Evolutionary conservation across 2,113 vertebrate species (phyloP).

Genomic region (Tupaia tana): DNA sequence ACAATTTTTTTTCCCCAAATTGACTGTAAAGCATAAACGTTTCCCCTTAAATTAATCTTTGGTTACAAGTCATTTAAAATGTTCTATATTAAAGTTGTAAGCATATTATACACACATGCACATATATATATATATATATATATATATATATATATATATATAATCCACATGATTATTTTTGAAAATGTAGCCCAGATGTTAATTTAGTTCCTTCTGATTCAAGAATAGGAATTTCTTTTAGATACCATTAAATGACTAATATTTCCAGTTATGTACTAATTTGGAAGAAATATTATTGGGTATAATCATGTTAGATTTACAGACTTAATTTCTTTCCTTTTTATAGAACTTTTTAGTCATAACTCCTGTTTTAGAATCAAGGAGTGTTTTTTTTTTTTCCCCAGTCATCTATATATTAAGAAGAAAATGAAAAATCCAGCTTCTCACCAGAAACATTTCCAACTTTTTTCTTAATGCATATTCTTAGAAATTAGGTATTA

Average conservation of each 20-base stretch:
- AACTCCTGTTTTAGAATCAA: conserved; percentile 52
- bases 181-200: conserved; percentile 54
- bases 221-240: conserved; percentile 53
- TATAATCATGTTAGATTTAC: conserved; percentile 62
- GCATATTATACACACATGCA: neutral
- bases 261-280: conserved; percentile 56
- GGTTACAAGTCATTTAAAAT: conserved; percentile 11
- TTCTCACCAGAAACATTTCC: neutral
- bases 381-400: neutral
- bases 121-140: conserved; percentile 26
- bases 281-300: conserved; percentile 65
- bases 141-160: conserved; percentile 53
- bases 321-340: conserved; percentile 64
- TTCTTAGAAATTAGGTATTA: conserved; percentile 52
- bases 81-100: conserved; percentile 50
- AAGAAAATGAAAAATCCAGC: conserved; percentile 8
- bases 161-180: conserved; percentile 49
- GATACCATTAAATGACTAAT: conserved; percentile 65
- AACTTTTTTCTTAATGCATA: conserved; percentile 25
- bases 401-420: conserved; percentile 33
- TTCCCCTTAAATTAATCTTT: conserved; percentile 46
- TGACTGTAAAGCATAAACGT: neutral
- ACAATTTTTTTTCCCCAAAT: conserved; percentile 43
- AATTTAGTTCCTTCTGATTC: conserved; percentile 55
- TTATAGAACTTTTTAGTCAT: conserved; percentile 63